These are phyloP conservation scores for Pleuronectes platessa DNA, from an alignment of 2,113 vertebrate genomes.

Conservation along the genomic window DNA sequence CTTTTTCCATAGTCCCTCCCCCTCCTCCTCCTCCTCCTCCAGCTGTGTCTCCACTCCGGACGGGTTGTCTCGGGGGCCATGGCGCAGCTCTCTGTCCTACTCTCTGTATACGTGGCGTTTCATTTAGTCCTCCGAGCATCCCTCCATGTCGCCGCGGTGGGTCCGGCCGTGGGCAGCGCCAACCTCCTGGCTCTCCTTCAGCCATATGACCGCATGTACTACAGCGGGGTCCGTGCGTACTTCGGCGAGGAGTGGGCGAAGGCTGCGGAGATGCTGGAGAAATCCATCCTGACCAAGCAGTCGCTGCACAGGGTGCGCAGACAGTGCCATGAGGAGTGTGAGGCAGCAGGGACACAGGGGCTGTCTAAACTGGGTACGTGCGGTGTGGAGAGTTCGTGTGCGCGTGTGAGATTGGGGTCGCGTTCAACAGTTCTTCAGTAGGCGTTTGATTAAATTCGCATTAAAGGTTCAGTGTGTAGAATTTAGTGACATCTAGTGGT, in stretches of 20 bases:
- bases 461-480: too few relatives aligned
- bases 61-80: slow-evolving; percentile 56
- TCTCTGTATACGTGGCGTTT: slow-evolving; percentile 83
- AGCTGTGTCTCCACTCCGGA: not conserved
- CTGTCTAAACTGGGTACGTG: slow-evolving; percentile 61
- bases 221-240: slow-evolving; percentile 89
- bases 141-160: not conserved
- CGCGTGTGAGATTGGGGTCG: too few relatives aligned
- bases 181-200: slow-evolving; percentile 58
- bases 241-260: slow-evolving; percentile 86
- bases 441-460: too few relatives aligned
- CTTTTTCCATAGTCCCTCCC: slow-evolving; percentile 2
- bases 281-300: slow-evolving; percentile 83
- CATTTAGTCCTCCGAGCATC: slow-evolving; percentile 16
- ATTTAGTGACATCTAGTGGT: too few relatives aligned
- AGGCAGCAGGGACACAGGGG: slow-evolving; percentile 57
- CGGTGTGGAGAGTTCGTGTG: too few relatives aligned
- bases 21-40: slow-evolving; percentile 29
- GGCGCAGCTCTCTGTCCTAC: slow-evolving; percentile 64
- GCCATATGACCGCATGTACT: slow-evolving; percentile 88
- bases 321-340: slow-evolving; percentile 79
- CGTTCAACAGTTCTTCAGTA: too few relatives aligned
- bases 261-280: slow-evolving; percentile 88
- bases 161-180: slow-evolving; percentile 13
- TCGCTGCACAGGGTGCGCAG: slow-evolving; percentile 76